Evolutionary conservation across 1,140 invertebrate species (phyloP), one percentile per base, ranked within the genome.

Genomic region (honey bee (Apis mellifera)): DNA sequence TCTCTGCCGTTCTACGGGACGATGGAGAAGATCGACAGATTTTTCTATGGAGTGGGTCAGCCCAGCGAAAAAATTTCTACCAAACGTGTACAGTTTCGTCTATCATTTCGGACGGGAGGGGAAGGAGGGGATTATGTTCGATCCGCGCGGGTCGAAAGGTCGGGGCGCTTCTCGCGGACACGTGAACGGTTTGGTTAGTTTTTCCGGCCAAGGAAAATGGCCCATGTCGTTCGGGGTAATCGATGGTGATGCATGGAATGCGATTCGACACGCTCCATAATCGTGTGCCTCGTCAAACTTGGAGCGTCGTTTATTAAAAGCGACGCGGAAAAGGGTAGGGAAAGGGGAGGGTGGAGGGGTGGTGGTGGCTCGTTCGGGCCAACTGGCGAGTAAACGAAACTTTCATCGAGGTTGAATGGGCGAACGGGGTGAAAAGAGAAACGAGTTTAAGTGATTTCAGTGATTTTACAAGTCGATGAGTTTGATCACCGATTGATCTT

Each of bases 21-120:
- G 26, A 11, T 23, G 26, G 70, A 52, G 68, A 80, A 84, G 86
- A 86, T 80, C 82, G 85, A 86, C 85, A 87, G 86, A 87, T 86
- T 87, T 42, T 86, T 86, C 74, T 84, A 83, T 75, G 60, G 83
- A 71, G 70, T 75, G 50, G 76, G 82, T 59, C 84, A 59, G 59
- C 23, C 55, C 52, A 82, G 68, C 52, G 76, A 76, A 79, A 86
- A 86, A 87, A 81, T 84, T 84, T 42, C 77, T 62, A 82, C 78
- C 60, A 62, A n/a, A 17, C 23, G 59, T 69, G 72, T 84, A 84
- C 78, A 75, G 82, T 78, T 81, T 86, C 57, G 74, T 73, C 57
- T 52, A 71, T 69, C 70, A 59, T 9, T 42, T 42, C 5, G 42
- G n/a, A n/a, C n/a, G n/a, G 32, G 59, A 26, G 32, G 59, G 78